Evolutionary conservation across 2,888 invertebrate species (phyloP).

Genomic region (Drosophila helvetica): DNA sequence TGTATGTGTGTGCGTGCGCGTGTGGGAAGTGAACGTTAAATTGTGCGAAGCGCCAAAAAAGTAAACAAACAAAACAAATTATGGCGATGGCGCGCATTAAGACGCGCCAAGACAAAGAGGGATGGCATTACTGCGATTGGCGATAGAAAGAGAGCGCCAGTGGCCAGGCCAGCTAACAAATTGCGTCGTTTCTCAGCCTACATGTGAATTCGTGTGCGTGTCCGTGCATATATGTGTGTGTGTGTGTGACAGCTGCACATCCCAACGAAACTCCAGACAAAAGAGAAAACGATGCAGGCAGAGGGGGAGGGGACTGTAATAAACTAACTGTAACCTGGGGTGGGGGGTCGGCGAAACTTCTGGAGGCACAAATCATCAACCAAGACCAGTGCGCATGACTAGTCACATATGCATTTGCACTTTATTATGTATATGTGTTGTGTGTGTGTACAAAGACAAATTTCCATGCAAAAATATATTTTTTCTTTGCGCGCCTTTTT

Average conservation of each 20-base stretch:
- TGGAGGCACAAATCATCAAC: background rate
- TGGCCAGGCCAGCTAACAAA: slow-evolving; percentile 43
- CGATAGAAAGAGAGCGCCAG: slow-evolving; percentile 46
- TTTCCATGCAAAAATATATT: background rate
- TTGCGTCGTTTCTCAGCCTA: slow-evolving; percentile 65
- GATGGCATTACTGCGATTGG: slow-evolving; percentile 46
- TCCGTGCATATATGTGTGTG: background rate
- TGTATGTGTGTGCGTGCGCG: background rate
- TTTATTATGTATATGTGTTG: background rate
- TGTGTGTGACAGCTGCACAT: slow-evolving; percentile 50
- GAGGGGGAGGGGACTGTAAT: background rate
- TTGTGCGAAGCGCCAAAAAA: slow-evolving; percentile 27
- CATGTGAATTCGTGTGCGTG: background rate
- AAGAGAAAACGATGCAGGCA: slow-evolving; percentile 35
- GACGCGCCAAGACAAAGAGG: slow-evolving; percentile 42
- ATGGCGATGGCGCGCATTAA: slow-evolving; percentile 44
- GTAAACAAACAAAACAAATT: slow-evolving; percentile 36
- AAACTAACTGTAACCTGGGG: background rate
- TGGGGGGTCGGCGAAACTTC: background rate
- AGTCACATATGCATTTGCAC: background rate
- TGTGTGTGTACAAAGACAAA: background rate
- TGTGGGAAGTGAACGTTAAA: slow-evolving; percentile 3
- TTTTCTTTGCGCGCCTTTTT: background rate
- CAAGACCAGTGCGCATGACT: slow-evolving; percentile 28
- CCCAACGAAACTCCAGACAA: slow-evolving; percentile 7